These are phyloP conservation scores for Chionodraco myersi DNA, from an alignment of 2,113 vertebrate genomes.

Conservation along the genomic window DNA sequence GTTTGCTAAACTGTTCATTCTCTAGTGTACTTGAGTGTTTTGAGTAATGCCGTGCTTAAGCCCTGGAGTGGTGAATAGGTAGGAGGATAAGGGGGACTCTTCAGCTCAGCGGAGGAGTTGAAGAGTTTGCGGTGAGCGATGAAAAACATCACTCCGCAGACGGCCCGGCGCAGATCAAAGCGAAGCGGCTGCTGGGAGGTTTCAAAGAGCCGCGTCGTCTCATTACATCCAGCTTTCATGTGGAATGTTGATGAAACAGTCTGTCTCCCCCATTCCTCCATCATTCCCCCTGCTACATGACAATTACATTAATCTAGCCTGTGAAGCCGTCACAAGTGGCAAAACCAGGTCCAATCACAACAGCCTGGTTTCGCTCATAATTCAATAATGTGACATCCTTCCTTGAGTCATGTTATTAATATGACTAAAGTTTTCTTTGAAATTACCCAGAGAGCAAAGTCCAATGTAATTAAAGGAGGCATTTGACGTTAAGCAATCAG, in stretches of 20 bases:
- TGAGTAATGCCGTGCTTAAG: conserved; percentile 48
- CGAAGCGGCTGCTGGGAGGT: conserved; percentile 35
- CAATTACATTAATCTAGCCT: conserved; percentile 49
- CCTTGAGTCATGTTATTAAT: neutral
- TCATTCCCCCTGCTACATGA: conserved; percentile 26
- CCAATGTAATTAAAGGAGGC: neutral
- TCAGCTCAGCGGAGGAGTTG: conserved; percentile 35
- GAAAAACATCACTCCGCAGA: conserved; percentile 60
- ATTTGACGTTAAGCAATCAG: neutral
- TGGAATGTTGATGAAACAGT: conserved; percentile 67
- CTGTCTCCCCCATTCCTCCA: conserved; percentile 28
- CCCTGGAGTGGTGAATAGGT: conserved; percentile 42
- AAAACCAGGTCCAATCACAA: neutral
- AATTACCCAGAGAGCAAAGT: neutral
- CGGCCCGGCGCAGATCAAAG: conserved; percentile 61
- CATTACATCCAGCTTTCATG: conserved; percentile 70
- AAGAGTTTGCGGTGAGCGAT: conserved; percentile 31
- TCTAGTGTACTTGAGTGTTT: conserved; percentile 52
- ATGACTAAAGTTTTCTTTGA: neutral
- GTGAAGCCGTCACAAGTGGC: conserved; percentile 4
- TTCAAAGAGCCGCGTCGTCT: conserved; percentile 68
- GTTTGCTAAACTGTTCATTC: conserved; percentile 38
- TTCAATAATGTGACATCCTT: neutral
- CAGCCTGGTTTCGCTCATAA: neutral
- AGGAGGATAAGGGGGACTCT: conserved; percentile 56